A percentile compares a stretch with the other conserved stretches of the same genome.
phyloP scores from a whole-genome alignment of 2,113 vertebrate genomes.

The Mus spicilegus region DNA sequence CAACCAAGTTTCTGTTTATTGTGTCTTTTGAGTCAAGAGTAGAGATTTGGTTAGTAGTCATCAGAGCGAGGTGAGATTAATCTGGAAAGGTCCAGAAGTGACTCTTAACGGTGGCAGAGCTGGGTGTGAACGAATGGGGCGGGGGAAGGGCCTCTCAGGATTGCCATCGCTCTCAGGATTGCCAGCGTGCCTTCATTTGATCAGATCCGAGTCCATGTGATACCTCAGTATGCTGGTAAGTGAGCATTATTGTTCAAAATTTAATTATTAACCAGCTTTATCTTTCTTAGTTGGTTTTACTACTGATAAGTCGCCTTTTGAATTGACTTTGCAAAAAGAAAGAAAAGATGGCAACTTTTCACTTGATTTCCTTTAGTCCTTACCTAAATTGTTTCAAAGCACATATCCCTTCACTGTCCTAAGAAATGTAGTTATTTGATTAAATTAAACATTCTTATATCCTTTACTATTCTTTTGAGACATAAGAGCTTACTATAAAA shows the following conservation, averaged over 20 bases:
- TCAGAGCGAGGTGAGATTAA: not conserved
- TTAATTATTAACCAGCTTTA: constrained; percentile 77
- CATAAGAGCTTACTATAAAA: not conserved
- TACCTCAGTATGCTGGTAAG: constrained; percentile 37
- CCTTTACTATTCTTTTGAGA: constrained; percentile 44
- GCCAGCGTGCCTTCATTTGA: not conserved
- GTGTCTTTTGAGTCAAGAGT: constrained; percentile 13
- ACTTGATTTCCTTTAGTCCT: constrained; percentile 34
- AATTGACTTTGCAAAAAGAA: constrained; percentile 53
- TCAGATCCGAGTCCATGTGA: constrained; percentile 60
- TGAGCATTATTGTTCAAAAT: constrained; percentile 57
- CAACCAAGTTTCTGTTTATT: not conserved
- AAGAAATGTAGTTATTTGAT: constrained; percentile 3
- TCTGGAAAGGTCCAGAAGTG: not conserved
- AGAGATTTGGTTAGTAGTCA: not conserved
- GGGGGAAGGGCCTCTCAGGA: not conserved
- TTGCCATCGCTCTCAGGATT: not conserved
- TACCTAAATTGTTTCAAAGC: constrained; percentile 38
- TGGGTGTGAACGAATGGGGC: not conserved
- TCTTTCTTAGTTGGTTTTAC: not conserved
- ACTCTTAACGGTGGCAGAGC: not conserved
- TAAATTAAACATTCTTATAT: constrained; percentile 31
- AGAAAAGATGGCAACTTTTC: not conserved
- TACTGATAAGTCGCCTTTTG: constrained; percentile 58
- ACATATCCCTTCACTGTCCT: constrained; percentile 17